These are phyloP conservation scores for Hystrix brachyura DNA, from an alignment of 2,113 vertebrate species.

Conservation along the genomic window DNA sequence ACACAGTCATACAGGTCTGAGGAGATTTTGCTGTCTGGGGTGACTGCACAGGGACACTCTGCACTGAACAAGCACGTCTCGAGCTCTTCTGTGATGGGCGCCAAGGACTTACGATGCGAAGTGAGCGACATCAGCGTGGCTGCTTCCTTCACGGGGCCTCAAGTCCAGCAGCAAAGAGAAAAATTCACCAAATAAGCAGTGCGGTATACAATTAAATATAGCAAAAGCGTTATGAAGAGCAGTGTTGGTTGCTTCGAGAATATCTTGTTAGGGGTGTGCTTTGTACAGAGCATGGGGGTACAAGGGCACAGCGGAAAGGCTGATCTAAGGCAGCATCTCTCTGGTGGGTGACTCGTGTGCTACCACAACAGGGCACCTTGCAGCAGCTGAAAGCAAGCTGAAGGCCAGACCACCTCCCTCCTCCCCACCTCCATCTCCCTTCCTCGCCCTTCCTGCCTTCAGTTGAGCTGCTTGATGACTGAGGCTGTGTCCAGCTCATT, in stretches of 20 bases:
- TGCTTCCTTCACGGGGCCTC: neutral
- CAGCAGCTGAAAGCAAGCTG: neutral
- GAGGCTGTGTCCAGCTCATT: neutral
- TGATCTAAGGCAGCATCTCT: neutral
- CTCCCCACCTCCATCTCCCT: rapidly evolving
- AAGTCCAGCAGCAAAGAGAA: neutral
- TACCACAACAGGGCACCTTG: neutral
- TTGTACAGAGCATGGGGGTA: neutral
- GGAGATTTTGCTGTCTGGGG: neutral
- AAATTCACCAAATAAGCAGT: constrained; percentile 2
- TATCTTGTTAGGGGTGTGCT: neutral
- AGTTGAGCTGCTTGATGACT: neutral
- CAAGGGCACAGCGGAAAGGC: neutral
- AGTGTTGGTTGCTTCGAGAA: neutral
- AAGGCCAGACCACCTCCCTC: neutral
- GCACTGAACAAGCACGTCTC: neutral
- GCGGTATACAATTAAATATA: neutral
- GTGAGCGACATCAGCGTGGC: neutral
- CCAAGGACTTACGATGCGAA: neutral
- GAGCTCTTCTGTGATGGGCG: neutral
- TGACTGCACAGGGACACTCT: neutral
- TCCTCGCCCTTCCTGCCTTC: neutral
- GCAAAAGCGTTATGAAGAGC: neutral
- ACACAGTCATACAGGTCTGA: neutral
- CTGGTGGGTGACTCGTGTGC: neutral